Conservation (phyloP, 1,140 invertebrate species). For the Callitettix versicolor region DNA sequence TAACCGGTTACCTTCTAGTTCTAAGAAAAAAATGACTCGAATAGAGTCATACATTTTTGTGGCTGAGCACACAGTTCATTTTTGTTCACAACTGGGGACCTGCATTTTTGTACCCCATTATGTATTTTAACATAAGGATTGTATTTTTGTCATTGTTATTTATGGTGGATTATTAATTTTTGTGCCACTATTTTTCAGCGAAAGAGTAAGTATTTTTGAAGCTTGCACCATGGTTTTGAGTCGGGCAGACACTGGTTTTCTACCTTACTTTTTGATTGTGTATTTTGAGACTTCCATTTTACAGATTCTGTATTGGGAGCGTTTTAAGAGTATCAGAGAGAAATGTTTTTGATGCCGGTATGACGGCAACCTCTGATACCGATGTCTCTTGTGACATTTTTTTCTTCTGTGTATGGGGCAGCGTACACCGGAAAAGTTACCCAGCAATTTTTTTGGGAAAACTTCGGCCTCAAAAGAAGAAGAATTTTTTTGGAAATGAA, state of each 20-base stretch:
- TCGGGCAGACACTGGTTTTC: constrained; percentile 20
- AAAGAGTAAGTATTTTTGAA: constrained; percentile 23
- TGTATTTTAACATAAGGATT: constrained; percentile 6
- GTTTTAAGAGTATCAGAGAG: constrained; percentile 16
- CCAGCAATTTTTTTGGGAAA: neutral
- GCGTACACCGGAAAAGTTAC: constrained; percentile 35
- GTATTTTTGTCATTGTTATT: constrained; percentile 2
- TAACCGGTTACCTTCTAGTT: constrained; percentile 1
- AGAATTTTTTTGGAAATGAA: too few relatives aligned
- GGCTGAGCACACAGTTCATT: neutral
- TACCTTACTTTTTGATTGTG: constrained; percentile 10
- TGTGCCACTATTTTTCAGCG: constrained; percentile 23
- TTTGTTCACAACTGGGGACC: neutral
- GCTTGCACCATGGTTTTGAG: constrained; percentile 14
- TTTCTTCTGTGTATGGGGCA: constrained; percentile 58
- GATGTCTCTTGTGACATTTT: constrained; percentile 48
- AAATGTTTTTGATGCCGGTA: constrained; percentile 15
- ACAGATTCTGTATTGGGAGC: constrained; percentile 9
- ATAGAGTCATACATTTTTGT: constrained; percentile 1
- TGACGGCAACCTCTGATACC: constrained; percentile 19
- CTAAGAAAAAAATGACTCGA: neutral
- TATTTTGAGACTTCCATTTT: constrained; percentile 13
- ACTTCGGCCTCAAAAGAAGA: too few relatives aligned
- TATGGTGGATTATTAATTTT: constrained; percentile 7
- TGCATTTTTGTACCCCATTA: constrained; percentile 1